These are phyloP conservation scores for Eira barbara DNA, from an alignment of 2,113 vertebrate species.

Conservation along the genomic window DNA sequence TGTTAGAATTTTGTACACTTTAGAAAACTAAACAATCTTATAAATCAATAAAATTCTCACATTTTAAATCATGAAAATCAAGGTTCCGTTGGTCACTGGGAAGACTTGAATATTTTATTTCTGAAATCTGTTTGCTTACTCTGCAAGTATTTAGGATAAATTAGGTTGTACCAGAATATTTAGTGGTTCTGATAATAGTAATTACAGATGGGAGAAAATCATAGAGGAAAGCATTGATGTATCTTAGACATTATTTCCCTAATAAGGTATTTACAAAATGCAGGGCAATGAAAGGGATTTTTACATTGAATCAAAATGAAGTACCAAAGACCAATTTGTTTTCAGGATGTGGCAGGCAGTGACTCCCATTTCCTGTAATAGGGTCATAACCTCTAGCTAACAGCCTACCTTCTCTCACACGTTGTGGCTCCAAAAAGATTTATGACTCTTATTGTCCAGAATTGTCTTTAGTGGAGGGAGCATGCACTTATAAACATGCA, in stretches of 20 bases:
- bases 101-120: neutral
- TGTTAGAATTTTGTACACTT: neutral
- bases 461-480: neutral
- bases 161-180: neutral
- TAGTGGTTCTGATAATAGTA: neutral
- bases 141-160: neutral
- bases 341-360: slow-evolving; percentile 25
- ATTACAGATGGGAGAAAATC: neutral
- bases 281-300: neutral
- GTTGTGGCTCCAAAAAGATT: slow-evolving; percentile 30
- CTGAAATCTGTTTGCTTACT: slow-evolving; percentile 5
- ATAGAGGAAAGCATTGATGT: neutral
- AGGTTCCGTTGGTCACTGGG: neutral
- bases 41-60: slow-evolving; percentile 4
- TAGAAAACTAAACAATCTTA: neutral
- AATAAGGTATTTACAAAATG: neutral
- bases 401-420: slow-evolving; percentile 9
- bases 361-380: slow-evolving; percentile 30
- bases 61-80: slow-evolving; percentile 12
- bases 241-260: neutral
- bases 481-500: neutral
- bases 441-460: neutral
- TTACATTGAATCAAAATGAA: slow-evolving; percentile 13
- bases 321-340: neutral
- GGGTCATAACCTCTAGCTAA: slow-evolving; percentile 39